phyloP scores from a whole-genome alignment of 2,113 vertebrate species.

The Neofelis nebulosa region DNA sequence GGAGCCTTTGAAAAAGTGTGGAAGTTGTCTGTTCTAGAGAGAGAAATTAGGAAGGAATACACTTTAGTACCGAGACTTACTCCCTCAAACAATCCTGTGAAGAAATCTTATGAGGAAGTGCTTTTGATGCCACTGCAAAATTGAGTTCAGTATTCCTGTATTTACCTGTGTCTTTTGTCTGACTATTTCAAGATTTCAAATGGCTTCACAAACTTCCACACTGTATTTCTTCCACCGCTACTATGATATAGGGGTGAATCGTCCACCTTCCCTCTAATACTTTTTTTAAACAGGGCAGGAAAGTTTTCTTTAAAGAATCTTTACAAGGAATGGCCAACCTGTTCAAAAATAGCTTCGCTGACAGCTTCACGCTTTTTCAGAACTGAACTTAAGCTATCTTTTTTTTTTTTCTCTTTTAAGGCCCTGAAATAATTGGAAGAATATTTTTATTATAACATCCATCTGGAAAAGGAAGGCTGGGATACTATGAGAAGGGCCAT shows the following conservation, averaged over 20 bases:
- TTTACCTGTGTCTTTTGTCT: conserved; percentile 36
- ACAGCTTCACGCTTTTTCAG: conserved; percentile 56
- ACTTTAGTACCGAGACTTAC: background rate
- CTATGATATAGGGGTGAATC: background rate
- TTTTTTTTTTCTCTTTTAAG: conserved; percentile 57
- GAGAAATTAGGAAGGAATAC: background rate
- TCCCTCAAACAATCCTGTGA: background rate
- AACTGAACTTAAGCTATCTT: conserved; percentile 51
- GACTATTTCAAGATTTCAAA: conserved; percentile 25
- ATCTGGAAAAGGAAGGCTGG: conserved; percentile 64
- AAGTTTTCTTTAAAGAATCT: conserved; percentile 69
- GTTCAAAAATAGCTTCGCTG: conserved; percentile 68
- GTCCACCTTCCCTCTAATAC: background rate
- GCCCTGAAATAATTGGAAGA: conserved; percentile 77
- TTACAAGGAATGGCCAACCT: conserved; percentile 44
- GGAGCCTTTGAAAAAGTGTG: background rate
- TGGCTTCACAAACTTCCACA: conserved; percentile 18
- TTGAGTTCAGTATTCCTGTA: background rate
- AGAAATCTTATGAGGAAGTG: background rate
- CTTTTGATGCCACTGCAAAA: background rate
- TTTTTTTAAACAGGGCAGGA: conserved; percentile 44
- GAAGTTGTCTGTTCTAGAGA: background rate
- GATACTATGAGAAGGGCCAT: conserved; percentile 48
- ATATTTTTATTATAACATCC: conserved; percentile 73
- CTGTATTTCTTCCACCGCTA: background rate